Conservation (phyloP, 1,140 invertebrate species). For the Ylistrum balloti region DNA sequence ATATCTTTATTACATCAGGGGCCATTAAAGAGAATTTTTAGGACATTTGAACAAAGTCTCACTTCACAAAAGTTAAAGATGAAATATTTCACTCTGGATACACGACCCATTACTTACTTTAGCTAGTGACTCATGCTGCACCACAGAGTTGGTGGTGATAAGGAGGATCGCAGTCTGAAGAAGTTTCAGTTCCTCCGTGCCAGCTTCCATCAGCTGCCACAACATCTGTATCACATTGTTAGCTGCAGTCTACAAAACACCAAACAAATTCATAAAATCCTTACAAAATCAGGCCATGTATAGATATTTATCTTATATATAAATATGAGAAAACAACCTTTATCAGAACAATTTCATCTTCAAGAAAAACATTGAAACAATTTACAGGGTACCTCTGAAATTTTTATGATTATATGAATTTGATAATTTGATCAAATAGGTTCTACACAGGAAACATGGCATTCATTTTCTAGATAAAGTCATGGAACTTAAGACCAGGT, state of each 20-base stretch:
- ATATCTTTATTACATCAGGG: no score
- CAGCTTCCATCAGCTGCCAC: slow-evolving; percentile 95
- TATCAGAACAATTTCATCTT: neutral
- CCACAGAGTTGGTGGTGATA: slow-evolving; percentile 95
- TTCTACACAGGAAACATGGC: no score
- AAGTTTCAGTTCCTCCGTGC: slow-evolving; percentile 97
- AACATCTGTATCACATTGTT: slow-evolving; percentile 95
- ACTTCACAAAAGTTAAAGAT: neutral
- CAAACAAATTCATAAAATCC: no score
- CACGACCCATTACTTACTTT: slow-evolving; percentile 86
- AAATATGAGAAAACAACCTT: neutral
- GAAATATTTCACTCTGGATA: neutral
- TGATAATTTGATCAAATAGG: no score
- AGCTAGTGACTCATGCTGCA: slow-evolving; percentile 95
- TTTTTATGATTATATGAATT: neutral
- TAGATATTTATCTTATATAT: no score
- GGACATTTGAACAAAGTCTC: no score
- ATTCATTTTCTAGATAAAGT: no score
- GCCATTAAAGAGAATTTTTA: no score
- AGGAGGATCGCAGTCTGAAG: slow-evolving; percentile 97
- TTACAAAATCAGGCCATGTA: no score
- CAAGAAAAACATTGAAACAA: neutral
- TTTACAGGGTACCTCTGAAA: slow-evolving; percentile 5
- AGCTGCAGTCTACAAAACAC: slow-evolving; percentile 86
- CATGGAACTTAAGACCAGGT: no score